These are phyloP conservation scores for Leucophenga maculata DNA, from an alignment of 2,888 invertebrate genomes.

Conservation along the genomic window DNA sequence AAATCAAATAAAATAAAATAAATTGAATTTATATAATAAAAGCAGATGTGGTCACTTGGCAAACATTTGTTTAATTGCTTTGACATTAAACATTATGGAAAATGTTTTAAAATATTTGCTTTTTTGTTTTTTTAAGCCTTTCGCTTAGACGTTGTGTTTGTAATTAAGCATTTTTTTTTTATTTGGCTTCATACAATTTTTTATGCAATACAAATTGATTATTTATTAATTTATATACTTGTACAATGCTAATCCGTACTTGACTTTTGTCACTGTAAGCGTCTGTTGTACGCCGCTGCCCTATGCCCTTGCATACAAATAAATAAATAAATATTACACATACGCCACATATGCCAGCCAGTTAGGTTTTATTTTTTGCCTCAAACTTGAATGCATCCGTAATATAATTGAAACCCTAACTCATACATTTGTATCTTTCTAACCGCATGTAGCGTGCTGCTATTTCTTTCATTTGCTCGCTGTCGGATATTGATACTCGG, in stretches of 20 bases:
- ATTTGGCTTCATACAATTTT: neutral
- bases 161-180: neutral
- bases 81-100: slow-evolving; percentile 13
- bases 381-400: too few species aligned
- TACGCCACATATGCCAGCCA: too few species aligned
- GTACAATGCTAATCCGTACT: neutral
- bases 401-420: too few species aligned
- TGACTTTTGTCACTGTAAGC: neutral
- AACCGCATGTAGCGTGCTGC: too few species aligned
- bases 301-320: too few species aligned
- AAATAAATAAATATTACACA: too few species aligned
- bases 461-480: too few species aligned
- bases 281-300: too few species aligned
- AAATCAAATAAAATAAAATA: neutral
- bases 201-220: neutral
- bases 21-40: slow-evolving; percentile 16
- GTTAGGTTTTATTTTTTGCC: too few species aligned
- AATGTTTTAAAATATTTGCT: too few species aligned
- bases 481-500: neutral
- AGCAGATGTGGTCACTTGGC: slow-evolving; percentile 5
- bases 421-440: too few species aligned
- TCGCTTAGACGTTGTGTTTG: neutral
- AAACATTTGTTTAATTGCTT: slow-evolving; percentile 25
- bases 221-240: neutral
- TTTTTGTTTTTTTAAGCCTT: neutral